Conservation (phyloP, 2,888 invertebrate genomes). For the Dinocampus coccinellae region DNA sequence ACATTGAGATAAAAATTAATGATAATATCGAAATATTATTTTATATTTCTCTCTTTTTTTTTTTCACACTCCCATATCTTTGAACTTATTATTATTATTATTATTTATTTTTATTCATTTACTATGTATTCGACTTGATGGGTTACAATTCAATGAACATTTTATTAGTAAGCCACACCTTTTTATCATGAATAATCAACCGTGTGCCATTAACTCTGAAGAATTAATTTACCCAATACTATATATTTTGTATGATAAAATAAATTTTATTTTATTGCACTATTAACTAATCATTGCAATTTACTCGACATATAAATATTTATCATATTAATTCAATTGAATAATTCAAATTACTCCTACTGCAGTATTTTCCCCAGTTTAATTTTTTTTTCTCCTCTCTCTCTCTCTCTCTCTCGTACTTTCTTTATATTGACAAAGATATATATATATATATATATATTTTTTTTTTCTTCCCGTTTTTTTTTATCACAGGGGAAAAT, state of each 20-base stretch:
- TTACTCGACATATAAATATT: background rate
- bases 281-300: background rate
- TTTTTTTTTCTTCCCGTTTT: too few relatives aligned
- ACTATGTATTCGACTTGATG: too few relatives aligned
- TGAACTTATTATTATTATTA: too few relatives aligned
- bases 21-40: background rate
- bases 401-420: background rate
- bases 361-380: background rate
- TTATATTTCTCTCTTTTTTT: background rate
- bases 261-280: background rate
- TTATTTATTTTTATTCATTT: too few relatives aligned
- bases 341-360: background rate
- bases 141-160: background rate
- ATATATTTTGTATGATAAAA: too few relatives aligned
- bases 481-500: too few relatives aligned
- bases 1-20: background rate
- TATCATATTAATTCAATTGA: background rate
- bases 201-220: background rate
- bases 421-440: background rate
- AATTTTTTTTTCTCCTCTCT: background rate
- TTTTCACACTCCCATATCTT: too few relatives aligned
- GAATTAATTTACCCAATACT: background rate
- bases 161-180: background rate
- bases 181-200: background rate
- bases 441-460: too few relatives aligned